Conservation (phyloP, 1,140 invertebrate species). For the Globodera ellingtonae region DNA sequence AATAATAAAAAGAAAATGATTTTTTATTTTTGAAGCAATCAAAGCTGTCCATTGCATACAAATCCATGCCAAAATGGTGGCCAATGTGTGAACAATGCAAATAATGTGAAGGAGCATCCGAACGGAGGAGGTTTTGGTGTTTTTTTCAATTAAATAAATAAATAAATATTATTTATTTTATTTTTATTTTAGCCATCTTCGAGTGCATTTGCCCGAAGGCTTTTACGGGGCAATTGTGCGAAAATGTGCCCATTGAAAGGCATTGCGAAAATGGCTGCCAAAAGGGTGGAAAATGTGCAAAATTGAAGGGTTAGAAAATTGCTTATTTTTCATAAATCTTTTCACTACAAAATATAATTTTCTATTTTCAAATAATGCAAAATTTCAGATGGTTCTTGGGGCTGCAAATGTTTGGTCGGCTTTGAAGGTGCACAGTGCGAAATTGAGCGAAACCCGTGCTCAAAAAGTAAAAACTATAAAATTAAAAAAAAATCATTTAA, state of each 20-base stretch:
- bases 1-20: not conserved
- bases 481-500: not conserved
- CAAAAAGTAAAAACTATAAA: conserved; percentile 11
- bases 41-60: conserved; percentile 14
- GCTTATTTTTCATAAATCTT: not conserved
- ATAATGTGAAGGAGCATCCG: not conserved
- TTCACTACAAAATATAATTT: too few relatives aligned
- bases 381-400: conserved; percentile 76
- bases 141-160: conserved; percentile 10
- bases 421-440: conserved; percentile 70
- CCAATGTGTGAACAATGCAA: not conserved
- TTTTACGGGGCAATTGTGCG: conserved; percentile 22
- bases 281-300: conserved; percentile 71
- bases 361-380: too few relatives aligned
- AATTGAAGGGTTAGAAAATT: conserved; percentile 73
- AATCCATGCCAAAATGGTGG: conserved; percentile 21
- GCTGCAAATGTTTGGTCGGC: conserved; percentile 82
- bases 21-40: not conserved
- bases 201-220: conserved; percentile 31
- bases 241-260: not conserved
- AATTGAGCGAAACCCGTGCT: conserved; percentile 44
- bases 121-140: not conserved
- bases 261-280: conserved; percentile 75
- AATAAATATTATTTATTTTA: not conserved
- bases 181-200: conserved; percentile 13